Evolutionary conservation across 64 coral and sea anemone species (phyloP), one percentile per base, ranked within the genome.

Genomic region (Stylophora pistillata): DNA sequence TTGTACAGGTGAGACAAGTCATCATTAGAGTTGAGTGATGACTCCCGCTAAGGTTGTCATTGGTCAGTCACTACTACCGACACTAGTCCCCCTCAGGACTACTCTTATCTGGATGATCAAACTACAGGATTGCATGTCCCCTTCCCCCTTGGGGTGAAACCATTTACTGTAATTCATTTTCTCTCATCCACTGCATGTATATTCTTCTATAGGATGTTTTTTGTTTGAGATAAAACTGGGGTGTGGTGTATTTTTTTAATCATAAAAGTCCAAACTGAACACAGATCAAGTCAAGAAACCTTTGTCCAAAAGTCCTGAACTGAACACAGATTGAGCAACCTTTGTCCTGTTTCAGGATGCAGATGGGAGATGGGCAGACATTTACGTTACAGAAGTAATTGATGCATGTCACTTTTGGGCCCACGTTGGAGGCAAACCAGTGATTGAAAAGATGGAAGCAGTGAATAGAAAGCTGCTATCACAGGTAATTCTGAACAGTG

Each of bases 391-490:
- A 55, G 77, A 95, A 63, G 90, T 99, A 16, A 91, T 99, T 73
- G 93, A 99, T 85, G 93, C 92, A 15, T 88, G 97, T 56, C 97
- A 99, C 69, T 99, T 99, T 59, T 99, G 97, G 97, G 97, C 97
- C 20, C 90, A 95, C 55, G 72, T 99, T 32, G 97, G 97, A 78
- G 97, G 97, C 73, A 91, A 99, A 73, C 57, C 72, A 13, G 77
- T 88, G 4, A 59, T 55, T 11, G 16, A 82, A 3, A 95, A 74
- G 80, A 72, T 99, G 58, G 47, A 26, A 74, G 78, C 71, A 56
- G 77, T 99, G 1, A 78, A 70, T 15, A 74, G 53, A 26, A 73
- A 73, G 70, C 88, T 99, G 41, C 55, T 76, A 20, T 34, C 71
- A n/a, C 77, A 95, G 97, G 96, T 92, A 66, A 68, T 47, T 47